These are phyloP conservation scores for Synchiropus splendidus DNA, from an alignment of 2,113 vertebrate genomes.

Conservation along the genomic window DNA sequence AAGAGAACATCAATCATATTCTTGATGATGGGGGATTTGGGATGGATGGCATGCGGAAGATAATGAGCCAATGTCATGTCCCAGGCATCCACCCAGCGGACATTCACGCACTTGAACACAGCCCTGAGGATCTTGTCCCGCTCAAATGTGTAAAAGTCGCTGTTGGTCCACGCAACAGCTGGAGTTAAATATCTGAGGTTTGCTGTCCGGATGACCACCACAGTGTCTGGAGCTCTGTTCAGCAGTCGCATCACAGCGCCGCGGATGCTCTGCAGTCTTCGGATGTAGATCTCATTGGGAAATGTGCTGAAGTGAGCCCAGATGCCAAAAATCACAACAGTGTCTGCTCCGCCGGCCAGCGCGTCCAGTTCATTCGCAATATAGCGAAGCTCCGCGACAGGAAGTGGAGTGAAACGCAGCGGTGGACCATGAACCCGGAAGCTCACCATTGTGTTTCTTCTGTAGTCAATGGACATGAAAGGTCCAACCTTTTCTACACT, in stretches of 20 bases:
- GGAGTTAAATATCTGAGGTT: constrained; percentile 82
- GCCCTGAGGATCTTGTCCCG: constrained; percentile 78
- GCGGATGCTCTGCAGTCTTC: constrained; percentile 82
- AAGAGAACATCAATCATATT: constrained; percentile 84
- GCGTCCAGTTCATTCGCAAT: constrained; percentile 83
- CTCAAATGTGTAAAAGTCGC: constrained; percentile 91
- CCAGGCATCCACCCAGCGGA: constrained; percentile 90
- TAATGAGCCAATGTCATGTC: constrained; percentile 88
- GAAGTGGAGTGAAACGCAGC: constrained; percentile 83
- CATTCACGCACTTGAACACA: constrained; percentile 86
- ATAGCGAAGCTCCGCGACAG: constrained; percentile 80
- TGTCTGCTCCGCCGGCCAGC: constrained; percentile 81
- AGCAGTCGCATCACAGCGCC: constrained; percentile 75
- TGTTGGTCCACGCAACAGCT: constrained; percentile 87
- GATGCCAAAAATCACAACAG: constrained; percentile 78
- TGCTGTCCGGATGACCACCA: constrained; percentile 77
- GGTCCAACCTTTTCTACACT: constrained; percentile 89
- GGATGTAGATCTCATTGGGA: constrained; percentile 83
- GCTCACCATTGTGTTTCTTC: constrained; percentile 77
- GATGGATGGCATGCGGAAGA: constrained; percentile 84
- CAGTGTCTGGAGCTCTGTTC: constrained; percentile 80
- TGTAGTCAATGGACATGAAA: constrained; percentile 82
- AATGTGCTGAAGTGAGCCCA: constrained; percentile 97
- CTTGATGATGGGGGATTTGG: constrained; percentile 77
- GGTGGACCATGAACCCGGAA: constrained; percentile 91